A percentile compares a stretch with the other conserved stretches of the same genome.
Conservation (phyloP, 1,140 invertebrate species). For the Drosophila triauraria region DNA sequence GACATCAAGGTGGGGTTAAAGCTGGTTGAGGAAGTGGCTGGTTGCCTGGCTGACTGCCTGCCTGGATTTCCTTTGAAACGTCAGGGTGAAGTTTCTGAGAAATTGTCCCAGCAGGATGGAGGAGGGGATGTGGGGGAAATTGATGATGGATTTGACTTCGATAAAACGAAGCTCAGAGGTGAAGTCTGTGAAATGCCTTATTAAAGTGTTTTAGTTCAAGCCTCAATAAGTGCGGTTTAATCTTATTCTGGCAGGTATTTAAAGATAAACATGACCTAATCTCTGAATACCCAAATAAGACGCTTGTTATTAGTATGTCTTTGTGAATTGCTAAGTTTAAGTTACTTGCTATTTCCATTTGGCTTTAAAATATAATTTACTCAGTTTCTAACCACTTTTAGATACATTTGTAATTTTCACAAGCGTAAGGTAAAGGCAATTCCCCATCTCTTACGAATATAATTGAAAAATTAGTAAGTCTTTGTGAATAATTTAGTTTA, state of each 20-base stretch:
- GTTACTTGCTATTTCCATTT: neutral
- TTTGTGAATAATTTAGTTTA: neutral
- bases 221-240: neutral
- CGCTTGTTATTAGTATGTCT: neutral
- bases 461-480: neutral
- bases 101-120: neutral
- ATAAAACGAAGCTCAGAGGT: constrained; percentile 9
- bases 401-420: too few relatives aligned
- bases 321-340: neutral
- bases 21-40: constrained; percentile 10
- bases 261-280: neutral
- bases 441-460: too few relatives aligned
- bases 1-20: constrained; percentile 7
- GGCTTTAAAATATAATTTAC: too few relatives aligned
- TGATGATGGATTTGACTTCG: constrained; percentile 29
- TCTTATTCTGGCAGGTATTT: neutral
- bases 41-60: neutral
- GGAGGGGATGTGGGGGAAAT: neutral
- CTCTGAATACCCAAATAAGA: too few relatives aligned
- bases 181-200: neutral
- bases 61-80: constrained; percentile 27
- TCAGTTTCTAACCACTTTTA: too few relatives aligned
- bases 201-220: constrained; percentile 10
- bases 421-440: too few relatives aligned
- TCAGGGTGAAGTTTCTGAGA: constrained; percentile 15